Base-by-base conservation (phyloP, 2,113 vertebrate genomes). In the Channa maculata region DNA sequence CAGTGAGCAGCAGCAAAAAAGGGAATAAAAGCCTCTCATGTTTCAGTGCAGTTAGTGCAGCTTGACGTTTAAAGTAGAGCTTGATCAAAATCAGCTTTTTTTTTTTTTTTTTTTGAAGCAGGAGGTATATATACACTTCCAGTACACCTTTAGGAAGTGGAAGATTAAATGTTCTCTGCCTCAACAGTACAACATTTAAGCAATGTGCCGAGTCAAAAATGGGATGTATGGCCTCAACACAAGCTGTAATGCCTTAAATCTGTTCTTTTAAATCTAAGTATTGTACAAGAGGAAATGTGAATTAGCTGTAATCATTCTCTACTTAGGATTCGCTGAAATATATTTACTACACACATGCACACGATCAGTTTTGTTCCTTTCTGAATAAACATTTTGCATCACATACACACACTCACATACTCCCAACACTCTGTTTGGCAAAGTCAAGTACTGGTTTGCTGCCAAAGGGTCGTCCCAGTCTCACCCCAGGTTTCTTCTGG, bases 181-280 rank as follows among this genome's bases (percentile, higher is more conserved):
- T 45, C 39, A 64, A 34, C 34, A 55, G 48, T 24, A 37, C 41
- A 44, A 53, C 24, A 43, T 6, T 24, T 24, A 1, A 24, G 24
- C 24, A 61, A 63, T 53, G 37, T 52, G 45, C 52, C 61, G 69
- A 71, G 60, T 77, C 41, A 55, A 8, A 48, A 38, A 12, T 12
- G 37, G 13, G 43, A 60, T 43, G 15, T 6, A 54, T 0, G 2
- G 82, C 59, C 67, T 69, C 8, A 6, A 62, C 65, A 65, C 72
- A 45, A 65, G 71, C 39, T 43, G 62, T 14, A n/a, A 70, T 63
- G 11, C 6, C 45, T 50, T 64, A 52, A 52, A 65, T 73, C 71
- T 66, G 65, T 24, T 24, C 57, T 66, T 66, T 36, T 54, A 50
- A 60, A 36, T 2, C 44, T 14, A 24, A 24, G 24, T 12, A 33